phyloP scores from a whole-genome alignment of 2,888 invertebrate genomes.

The Timema cristinae region DNA sequence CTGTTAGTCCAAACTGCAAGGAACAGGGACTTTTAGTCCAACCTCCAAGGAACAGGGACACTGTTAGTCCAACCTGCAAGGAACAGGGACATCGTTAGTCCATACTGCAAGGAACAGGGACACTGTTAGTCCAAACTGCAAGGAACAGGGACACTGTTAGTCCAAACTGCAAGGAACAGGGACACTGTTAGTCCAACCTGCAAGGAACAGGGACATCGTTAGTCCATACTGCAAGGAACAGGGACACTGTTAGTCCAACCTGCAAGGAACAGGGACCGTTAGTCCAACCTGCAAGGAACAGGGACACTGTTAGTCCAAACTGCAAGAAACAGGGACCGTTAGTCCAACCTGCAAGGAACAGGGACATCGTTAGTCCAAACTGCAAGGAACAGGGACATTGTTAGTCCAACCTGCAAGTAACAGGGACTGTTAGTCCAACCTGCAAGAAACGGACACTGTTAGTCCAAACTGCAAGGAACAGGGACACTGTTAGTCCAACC shows the following conservation, averaged over 20 bases:
- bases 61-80: conserved; percentile 23
- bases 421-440: conserved; percentile 35
- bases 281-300: conserved; percentile 6
- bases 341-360: conserved; percentile 6
- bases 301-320: conserved; percentile 22
- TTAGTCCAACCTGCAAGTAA: conserved; percentile 25
- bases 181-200: conserved; percentile 8
- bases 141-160: conserved; percentile 6
- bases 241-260: conserved; percentile 23
- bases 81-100: conserved; percentile 12
- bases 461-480: conserved; percentile 36
- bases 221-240: conserved; percentile 20
- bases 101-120: conserved; percentile 36
- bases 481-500: conserved; percentile 20
- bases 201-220: conserved; percentile 7
- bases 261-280: conserved; percentile 35
- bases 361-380: conserved; percentile 21
- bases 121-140: conserved; percentile 12
- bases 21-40: conserved; percentile 35
- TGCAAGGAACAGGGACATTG: conserved; percentile 2
- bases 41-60: not conserved
- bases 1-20: conserved; percentile 44
- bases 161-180: conserved; percentile 36
- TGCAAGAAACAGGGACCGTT: conserved; percentile 35
- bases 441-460: conserved; percentile 7